Evolutionary conservation across 2,797 vertebrate genomes (phyloP).

Genomic region (Philypnodon macrostomus): DNA sequence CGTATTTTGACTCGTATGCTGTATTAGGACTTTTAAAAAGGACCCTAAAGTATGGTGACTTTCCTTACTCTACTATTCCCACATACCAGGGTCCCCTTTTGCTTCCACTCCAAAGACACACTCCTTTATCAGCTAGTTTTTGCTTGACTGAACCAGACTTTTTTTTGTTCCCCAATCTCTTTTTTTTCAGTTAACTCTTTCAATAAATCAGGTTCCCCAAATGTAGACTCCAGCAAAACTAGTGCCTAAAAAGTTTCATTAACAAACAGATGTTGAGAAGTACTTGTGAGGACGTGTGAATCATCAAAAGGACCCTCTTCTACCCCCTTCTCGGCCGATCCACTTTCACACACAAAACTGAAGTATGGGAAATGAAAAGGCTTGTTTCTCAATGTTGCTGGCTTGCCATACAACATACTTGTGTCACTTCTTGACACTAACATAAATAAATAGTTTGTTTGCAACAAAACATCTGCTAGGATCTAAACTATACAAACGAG

Average conservation of each 20-base stretch:
- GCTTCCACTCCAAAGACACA: constrained; percentile 87
- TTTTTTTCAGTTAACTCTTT: constrained; percentile 50
- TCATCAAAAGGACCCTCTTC: constrained; percentile 52
- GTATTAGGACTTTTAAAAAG: too few relatives aligned
- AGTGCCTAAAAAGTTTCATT: constrained; percentile 22
- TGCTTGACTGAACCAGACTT: constrained; percentile 89
- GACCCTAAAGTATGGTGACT: constrained; percentile 58
- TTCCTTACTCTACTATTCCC: constrained; percentile 79
- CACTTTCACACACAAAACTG: constrained; percentile 51
- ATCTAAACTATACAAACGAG: constrained; percentile 60
- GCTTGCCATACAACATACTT: constrained; percentile 55
- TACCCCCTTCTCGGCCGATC: constrained; percentile 24
- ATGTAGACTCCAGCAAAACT: constrained; percentile 60
- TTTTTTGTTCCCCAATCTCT: constrained; percentile 85
- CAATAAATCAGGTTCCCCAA: constrained; percentile 48
- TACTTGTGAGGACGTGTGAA: constrained; percentile 43
- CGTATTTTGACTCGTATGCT: too few relatives aligned
- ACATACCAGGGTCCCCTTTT: constrained; percentile 85
- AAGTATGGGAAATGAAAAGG: constrained; percentile 58
- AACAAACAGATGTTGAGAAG: constrained; percentile 63
- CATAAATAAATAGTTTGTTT: constrained; percentile 59
- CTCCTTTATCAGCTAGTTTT: constrained; percentile 89
- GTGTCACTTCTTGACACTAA: constrained; percentile 34
- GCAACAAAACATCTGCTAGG: constrained; percentile 60
- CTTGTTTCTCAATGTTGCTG: constrained; percentile 58